Evolutionary conservation across 1,140 invertebrate genomes (phyloP), one percentile per base, ranked within the genome.

Genomic region (Drosophila aff.): DNA sequence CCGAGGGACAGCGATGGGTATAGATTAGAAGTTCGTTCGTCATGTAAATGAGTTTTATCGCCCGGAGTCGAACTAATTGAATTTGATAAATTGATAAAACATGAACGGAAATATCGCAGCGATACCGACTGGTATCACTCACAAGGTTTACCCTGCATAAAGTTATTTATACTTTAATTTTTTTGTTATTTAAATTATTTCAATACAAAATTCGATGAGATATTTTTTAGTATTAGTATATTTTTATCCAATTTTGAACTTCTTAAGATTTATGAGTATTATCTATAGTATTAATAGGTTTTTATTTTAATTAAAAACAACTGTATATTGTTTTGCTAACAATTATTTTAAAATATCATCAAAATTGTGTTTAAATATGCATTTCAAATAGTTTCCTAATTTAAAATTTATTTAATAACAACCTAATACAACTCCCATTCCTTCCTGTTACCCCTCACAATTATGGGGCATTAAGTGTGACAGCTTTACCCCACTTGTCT

Each of bases 21-120:
- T 55, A 64, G 66, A 79, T 72, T 79, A 77, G 67, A 79, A 69
- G 40, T 74, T 21, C 44, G 71, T 73, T 73, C 71, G 68, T 74
- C 66, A 86, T 86, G 84, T 82, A 86, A 87, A 87, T 87, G 77
- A 84, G 69, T 89, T 74, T 81, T 81, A 84, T 89, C 77, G 67
- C 53, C 28, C 49, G 53, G 58, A 63, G 57, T 67, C 58, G 40
- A 62, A 81, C 81, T 87, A 87, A 87, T 87, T 87, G 84, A 87
- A 80, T 81, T 74, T 62, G 85, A 81, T 84, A 87, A 86, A 79
- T 55, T 68, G 49, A 71, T 71, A 46, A 68, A 71, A 46, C 44
- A 47, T 52, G 49, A 41, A 10, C 53, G 18, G 40, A 43, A 28
- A 60, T 53, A 38, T 52, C 26, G 9, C 26, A 43, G 36, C 7